Conservation (phyloP, 2,113 vertebrate genomes). For the Dromiciops gliroides region DNA sequence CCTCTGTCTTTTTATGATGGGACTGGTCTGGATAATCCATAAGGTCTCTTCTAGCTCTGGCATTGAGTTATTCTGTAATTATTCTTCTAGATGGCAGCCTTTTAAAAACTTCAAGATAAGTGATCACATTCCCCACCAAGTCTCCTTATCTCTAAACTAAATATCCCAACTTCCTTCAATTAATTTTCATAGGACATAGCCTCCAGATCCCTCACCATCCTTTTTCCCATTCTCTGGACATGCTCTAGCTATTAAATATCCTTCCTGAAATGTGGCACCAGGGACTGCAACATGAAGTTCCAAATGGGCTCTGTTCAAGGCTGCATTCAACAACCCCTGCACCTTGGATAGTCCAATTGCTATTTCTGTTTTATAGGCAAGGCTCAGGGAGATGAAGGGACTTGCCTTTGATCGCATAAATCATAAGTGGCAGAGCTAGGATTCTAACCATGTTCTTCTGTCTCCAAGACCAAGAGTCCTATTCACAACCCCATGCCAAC, state of each 20-base stretch:
- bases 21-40: background rate
- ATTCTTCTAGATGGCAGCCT: background rate
- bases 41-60: background rate
- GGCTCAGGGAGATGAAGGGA: background rate
- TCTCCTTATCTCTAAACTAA: background rate
- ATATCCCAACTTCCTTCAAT: background rate
- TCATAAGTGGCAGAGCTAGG: background rate
- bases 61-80: background rate
- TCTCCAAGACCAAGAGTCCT: background rate
- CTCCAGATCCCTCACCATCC: background rate
- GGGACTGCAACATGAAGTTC: background rate
- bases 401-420: background rate
- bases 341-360: background rate
- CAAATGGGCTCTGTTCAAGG: background rate
- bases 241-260: background rate
- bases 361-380: background rate
- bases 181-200: background rate
- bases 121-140: background rate
- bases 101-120: background rate
- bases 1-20: background rate
- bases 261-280: background rate
- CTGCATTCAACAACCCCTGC: background rate
- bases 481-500: background rate
- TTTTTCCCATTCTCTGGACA: background rate
- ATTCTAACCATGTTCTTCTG: background rate